Conservation (phyloP, 2,113 vertebrate species). For the Syngnathus floridae region DNA sequence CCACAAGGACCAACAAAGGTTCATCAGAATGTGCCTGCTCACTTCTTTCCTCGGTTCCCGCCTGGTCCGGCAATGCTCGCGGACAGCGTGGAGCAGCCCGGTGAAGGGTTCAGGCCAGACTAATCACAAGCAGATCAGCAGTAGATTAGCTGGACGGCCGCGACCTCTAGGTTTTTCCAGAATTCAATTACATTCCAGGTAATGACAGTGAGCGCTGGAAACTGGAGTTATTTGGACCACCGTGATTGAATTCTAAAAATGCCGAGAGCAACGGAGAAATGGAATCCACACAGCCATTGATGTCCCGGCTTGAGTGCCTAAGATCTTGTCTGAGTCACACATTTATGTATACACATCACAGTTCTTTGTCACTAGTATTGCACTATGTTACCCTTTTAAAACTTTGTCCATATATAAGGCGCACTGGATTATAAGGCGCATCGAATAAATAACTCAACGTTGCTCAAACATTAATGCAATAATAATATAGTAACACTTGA, state of each 20-base stretch:
- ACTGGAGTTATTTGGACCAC: conserved; percentile 62
- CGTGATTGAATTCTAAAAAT: conserved; percentile 65
- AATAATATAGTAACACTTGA: too few species aligned
- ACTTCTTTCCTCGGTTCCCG: conserved; percentile 38
- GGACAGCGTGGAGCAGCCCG: conserved; percentile 44
- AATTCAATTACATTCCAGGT: conserved; percentile 65
- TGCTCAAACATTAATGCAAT: too few species aligned
- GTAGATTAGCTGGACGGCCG: conserved; percentile 59
- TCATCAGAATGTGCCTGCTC: conserved; percentile 40
- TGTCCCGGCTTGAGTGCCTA: conserved; percentile 35
- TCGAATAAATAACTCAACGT: too few species aligned
- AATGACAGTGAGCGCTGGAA: conserved; percentile 66
- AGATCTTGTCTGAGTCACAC: conserved; percentile 34
- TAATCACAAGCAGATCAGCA: conserved; percentile 68
- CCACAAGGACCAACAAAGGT: conserved; percentile 47
- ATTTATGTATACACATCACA: conserved; percentile 18
- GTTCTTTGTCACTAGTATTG: too few species aligned
- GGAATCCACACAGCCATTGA: conserved; percentile 36
- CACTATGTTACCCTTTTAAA: too few species aligned
- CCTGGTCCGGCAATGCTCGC: conserved; percentile 48
- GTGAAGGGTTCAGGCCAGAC: conserved; percentile 47
- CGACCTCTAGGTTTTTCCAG: conserved; percentile 60
- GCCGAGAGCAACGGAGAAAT: conserved; percentile 49
- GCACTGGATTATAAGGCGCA: too few species aligned
- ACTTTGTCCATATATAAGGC: too few species aligned